These are phyloP conservation scores for Pygmarrhopalites habei DNA, from an alignment of 1,140 invertebrate genomes.

Conservation along the genomic window DNA sequence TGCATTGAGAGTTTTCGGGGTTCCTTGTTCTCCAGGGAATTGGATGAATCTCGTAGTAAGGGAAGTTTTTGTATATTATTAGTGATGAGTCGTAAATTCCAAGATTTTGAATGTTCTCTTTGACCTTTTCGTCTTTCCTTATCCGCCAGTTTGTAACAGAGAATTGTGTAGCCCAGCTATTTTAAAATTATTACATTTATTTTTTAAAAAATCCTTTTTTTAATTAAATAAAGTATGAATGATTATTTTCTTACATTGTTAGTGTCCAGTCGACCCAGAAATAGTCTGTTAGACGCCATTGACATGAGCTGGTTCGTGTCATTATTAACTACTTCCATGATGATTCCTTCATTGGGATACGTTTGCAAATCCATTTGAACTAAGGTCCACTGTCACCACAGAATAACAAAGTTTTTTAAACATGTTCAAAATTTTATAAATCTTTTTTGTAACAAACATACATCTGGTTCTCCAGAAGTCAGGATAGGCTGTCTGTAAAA, in stretches of 20 bases:
- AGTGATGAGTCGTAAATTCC: too few species aligned
- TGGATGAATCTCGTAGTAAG: too few species aligned
- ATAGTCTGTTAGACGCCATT: not conserved
- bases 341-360: not conserved
- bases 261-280: not conserved
- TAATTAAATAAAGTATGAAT: too few species aligned
- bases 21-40: too few species aligned
- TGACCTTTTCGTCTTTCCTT: not conserved
- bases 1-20: too few species aligned
- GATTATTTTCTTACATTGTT: not conserved
- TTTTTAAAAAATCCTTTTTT: too few species aligned
- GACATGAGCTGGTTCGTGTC: not conserved
- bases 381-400: not conserved
- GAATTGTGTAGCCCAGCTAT: slow-evolving; percentile 1
- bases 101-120: not conserved
- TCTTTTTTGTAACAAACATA: too few species aligned
- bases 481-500: not conserved
- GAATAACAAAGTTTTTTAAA: too few species aligned
- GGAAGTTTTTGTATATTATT: too few species aligned
- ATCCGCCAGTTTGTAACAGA: not conserved
- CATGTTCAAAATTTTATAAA: too few species aligned
- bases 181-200: too few species aligned
- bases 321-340: not conserved
- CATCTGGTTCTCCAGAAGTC: too few species aligned
- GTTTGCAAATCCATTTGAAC: not conserved